Percentiles rank a stretch among this genome's conserved stretches.
These are phyloP conservation scores for Omphaloscelis lunosa DNA, from an alignment of 2,888 invertebrate species.

Conservation along the genomic window DNA sequence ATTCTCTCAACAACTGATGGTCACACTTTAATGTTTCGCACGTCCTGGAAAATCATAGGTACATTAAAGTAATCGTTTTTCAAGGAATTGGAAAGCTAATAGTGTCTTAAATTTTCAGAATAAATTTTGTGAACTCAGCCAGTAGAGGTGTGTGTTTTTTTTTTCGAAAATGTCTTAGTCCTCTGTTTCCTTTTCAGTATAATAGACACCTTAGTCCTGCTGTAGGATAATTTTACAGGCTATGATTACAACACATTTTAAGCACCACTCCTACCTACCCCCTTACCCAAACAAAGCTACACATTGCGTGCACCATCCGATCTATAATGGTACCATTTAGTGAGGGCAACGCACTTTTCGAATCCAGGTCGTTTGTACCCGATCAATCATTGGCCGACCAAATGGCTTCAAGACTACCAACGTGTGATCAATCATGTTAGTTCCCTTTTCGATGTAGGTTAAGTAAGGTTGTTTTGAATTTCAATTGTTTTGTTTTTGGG, in stretches of 20 bases:
- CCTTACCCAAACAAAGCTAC: conserved; percentile 23
- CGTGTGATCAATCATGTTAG: conserved; percentile 73
- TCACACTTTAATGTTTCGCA: background rate
- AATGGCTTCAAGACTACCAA: conserved; percentile 57
- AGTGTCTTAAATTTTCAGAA: background rate
- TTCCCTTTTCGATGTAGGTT: conserved; percentile 61
- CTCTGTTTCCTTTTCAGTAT: background rate
- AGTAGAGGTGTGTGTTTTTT: no score
- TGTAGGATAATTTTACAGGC: background rate
- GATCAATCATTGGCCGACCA: conserved; percentile 73
- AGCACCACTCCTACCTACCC: conserved; percentile 9
- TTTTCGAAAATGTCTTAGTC: background rate
- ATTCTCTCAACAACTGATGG: background rate
- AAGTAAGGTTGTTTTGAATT: conserved; percentile 54
- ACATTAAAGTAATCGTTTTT: no score
- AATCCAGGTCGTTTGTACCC: conserved; percentile 63
- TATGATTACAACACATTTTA: conserved; percentile 12
- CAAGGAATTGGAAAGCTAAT: background rate
- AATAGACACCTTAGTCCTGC: background rate
- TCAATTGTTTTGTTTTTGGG: conserved; percentile 39
- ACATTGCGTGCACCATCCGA: conserved; percentile 47
- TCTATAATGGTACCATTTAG: conserved; percentile 57
- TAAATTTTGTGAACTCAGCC: background rate
- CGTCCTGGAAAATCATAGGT: background rate
- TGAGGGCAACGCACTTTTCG: conserved; percentile 68